Evolutionary conservation across 2,797 vertebrate genomes (phyloP), one percentile per base, ranked within the genome.

Genomic region (Mus spretus): DNA sequence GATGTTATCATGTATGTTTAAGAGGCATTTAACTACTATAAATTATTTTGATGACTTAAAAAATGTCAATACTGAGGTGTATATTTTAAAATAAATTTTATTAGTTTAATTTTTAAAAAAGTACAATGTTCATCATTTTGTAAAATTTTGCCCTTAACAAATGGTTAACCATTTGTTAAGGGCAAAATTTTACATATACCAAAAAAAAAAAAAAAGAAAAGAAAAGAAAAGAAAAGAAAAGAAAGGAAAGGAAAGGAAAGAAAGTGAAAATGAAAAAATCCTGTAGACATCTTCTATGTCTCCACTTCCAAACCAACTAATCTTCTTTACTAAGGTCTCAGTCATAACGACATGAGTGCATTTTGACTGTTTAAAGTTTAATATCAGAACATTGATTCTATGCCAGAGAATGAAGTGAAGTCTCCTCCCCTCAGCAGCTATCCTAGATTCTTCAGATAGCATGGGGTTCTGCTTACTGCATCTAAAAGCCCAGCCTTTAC

Each of bases 301-400:
- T 50, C 20, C 20, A 79, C 37, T 65, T 88, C 24, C 9, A 57
- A 74, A 74, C 15, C 6, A 92, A n/a, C 78, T 75, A 83, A 80
- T n/a, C 28, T 94, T 11, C 50, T 90, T 95, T 72, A 90, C 50
- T 72, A 77, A 83, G 93, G 12, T 74, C 67, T 91, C 28, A n/a
- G 3, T 84, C 55, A 90, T 70, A 80, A 37, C 4, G 26, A 55
- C 8, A 91, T n/a, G n/a, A 81, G n/a, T 86, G 28, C 57, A 91
- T 53, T 65, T 55, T 79, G 70, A 74, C 50, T 88, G 5, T 40
- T 90, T 90, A 59, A 93, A 57, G 47, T 79, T 65, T 47, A 87
- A 19, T 47, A 61, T 83, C 75, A 74, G 82, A 72, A n/a, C 34
- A n/a, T 75, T 59, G 44, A 24, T 86, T 50, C 22, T 67, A 3